Conservation (phyloP, 2,113 vertebrate species). For the Onychostruthus taczanowskii region DNA sequence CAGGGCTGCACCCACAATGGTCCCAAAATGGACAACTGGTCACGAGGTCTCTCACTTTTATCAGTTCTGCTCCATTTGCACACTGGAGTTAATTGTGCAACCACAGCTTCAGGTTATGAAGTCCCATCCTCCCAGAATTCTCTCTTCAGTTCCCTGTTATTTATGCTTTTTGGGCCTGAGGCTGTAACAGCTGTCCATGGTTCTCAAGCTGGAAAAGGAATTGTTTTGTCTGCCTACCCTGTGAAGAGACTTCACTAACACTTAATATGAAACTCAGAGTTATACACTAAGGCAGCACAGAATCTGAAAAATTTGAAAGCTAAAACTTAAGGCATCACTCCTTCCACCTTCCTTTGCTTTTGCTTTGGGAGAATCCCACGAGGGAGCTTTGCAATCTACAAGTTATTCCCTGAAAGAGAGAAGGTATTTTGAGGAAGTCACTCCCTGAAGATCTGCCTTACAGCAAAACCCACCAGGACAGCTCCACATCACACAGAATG, state of each 20-base stretch:
- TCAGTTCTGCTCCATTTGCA: background rate
- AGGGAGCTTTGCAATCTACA: background rate
- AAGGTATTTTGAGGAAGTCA: background rate
- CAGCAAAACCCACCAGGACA: background rate
- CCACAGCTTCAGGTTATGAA: background rate
- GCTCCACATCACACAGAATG: background rate
- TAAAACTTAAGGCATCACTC: background rate
- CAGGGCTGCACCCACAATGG: background rate
- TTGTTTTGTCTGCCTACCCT: background rate
- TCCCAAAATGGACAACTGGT: background rate
- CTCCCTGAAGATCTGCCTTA: background rate
- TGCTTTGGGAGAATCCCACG: background rate
- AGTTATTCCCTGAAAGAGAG: background rate
- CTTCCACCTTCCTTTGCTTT: background rate
- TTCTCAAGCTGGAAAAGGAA: background rate
- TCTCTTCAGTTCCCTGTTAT: background rate
- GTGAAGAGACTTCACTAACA: background rate
- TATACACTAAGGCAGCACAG: background rate
- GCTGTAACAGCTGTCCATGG: background rate
- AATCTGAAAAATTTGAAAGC: background rate
- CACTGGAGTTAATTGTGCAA: background rate
- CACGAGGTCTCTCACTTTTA: background rate
- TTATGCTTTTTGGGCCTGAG: background rate
- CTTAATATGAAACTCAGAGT: background rate
- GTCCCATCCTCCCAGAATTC: background rate